These are phyloP conservation scores for Phataginus tricuspis DNA, from an alignment of 2,797 vertebrate genomes.

Conservation along the genomic window DNA sequence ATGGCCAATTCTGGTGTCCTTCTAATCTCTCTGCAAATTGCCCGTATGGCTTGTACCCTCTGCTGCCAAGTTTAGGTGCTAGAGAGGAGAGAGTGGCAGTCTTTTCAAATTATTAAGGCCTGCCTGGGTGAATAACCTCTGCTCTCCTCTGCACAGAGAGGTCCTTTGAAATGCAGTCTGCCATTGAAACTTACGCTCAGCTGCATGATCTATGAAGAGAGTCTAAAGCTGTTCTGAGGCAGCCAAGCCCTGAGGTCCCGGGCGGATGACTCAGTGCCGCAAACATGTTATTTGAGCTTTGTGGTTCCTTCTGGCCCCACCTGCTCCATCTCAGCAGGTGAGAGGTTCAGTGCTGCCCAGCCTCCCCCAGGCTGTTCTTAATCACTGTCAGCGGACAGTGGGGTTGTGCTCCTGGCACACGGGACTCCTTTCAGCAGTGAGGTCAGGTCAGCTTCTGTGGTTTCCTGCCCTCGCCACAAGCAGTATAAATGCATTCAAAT, in stretches of 20 bases:
- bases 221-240: background rate
- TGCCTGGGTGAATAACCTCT: conserved; percentile 9
- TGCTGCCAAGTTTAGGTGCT: conserved; percentile 25
- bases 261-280: background rate
- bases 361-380: background rate
- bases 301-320: background rate
- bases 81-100: conserved; percentile 25
- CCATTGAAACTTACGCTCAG: background rate
- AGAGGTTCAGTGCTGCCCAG: background rate
- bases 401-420: background rate
- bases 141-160: background rate
- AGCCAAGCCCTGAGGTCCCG: background rate
- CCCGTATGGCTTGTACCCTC: conserved; percentile 1
- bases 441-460: background rate
- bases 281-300: background rate
- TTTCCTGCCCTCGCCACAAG: background rate
- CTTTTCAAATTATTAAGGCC: conserved; percentile 52
- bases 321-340: background rate
- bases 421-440: background rate
- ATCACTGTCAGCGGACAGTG: background rate
- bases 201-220: background rate
- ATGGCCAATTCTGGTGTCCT: background rate
- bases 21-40: conserved; percentile 10
- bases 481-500: background rate
- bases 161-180: conserved; percentile 68